A percentile compares a stretch with the other conserved stretches of the same genome.
Conservation (phyloP, 2,797 vertebrate genomes). For the Bradypus variegatus region DNA sequence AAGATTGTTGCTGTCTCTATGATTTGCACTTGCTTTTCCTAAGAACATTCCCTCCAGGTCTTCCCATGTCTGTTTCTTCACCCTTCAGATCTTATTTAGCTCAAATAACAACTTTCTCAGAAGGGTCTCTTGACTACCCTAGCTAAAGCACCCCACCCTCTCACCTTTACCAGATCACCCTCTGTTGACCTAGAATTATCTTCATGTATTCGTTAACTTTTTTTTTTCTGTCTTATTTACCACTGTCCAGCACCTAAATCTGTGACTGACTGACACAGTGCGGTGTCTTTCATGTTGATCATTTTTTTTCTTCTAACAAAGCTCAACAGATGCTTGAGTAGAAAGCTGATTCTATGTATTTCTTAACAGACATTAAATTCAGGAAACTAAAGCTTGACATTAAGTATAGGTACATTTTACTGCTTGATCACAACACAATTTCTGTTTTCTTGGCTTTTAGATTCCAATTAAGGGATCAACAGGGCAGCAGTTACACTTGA, state of each 20-base stretch:
- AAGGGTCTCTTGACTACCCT: neutral
- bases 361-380: neutral
- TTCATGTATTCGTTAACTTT: neutral
- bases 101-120: neutral
- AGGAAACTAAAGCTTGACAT: neutral
- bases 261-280: neutral
- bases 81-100: neutral
- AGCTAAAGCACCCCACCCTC: too few relatives aligned
- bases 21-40: neutral
- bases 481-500: neutral
- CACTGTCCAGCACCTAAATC: neutral
- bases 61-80: neutral
- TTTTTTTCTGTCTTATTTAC: neutral
- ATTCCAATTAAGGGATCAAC: neutral
- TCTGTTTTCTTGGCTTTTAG: neutral
- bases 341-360: neutral
- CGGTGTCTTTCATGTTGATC: neutral
- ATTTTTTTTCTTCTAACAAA: neutral
- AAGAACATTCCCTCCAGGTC: neutral
- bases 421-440: neutral
- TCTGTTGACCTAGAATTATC: neutral
- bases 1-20: too few relatives aligned
- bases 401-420: neutral
- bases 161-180: neutral
- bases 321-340: neutral